Conservation (phyloP, 1,140 invertebrate genomes). For the Diorhabda elongata region DNA sequence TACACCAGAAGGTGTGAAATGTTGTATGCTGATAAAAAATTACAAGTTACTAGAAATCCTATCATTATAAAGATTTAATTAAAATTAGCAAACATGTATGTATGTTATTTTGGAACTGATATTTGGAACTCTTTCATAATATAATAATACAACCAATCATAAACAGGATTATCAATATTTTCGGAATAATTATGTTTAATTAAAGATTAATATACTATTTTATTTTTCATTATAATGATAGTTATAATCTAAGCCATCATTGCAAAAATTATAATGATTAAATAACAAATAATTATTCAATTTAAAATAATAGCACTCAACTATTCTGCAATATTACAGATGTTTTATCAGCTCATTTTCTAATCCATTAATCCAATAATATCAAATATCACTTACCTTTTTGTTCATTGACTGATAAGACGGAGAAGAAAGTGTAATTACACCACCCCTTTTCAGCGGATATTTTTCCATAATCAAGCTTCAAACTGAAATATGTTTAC, state of each 20-base stretch:
- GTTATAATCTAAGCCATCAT: background rate
- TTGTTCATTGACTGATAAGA: constrained; percentile 53
- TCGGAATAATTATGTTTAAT: no score
- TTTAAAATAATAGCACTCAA: background rate
- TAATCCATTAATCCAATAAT: background rate
- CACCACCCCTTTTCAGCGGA: constrained; percentile 49
- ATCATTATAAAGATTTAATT: no score
- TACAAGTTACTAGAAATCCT: no score
- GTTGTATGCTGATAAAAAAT: no score
- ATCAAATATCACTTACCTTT: constrained; percentile 46
- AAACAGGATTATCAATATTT: no score
- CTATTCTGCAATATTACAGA: background rate
- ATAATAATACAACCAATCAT: no score
- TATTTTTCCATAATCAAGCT: constrained; percentile 50
- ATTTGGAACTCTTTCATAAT: no score
- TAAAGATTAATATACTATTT: no score
- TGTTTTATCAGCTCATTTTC: background rate
- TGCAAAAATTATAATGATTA: background rate
- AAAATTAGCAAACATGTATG: no score
- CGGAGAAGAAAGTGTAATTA: constrained; percentile 45
- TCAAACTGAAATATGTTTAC: background rate
- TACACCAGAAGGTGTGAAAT: no score
- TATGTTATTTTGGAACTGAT: no score
- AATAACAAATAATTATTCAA: background rate
- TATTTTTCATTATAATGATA: no score